Evolutionary conservation across 2,888 invertebrate genomes (phyloP).

Genomic region (Beris morrisii): DNA sequence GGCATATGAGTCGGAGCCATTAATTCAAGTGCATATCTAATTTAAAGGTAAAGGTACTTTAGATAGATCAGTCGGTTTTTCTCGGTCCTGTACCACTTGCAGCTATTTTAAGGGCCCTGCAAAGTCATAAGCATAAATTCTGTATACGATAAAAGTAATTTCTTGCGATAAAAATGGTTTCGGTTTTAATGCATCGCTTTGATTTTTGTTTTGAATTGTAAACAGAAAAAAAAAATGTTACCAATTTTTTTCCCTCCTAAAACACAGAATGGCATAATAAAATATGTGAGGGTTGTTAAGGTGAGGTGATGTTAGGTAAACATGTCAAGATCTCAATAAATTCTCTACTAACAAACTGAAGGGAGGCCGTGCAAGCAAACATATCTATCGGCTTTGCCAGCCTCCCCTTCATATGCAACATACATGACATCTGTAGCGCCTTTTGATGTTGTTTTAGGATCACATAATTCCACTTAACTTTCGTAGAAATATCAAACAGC

Average conservation of each 20-base stretch:
- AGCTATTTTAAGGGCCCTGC: slow-evolving; percentile 10
- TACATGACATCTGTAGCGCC: too few species aligned
- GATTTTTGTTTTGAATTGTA: slow-evolving; percentile 25
- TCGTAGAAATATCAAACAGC: too few species aligned
- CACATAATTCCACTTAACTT: too few species aligned
- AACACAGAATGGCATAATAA: slow-evolving; percentile 6
- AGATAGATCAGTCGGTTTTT: slow-evolving; percentile 23
- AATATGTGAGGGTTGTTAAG: slow-evolving; percentile 5
- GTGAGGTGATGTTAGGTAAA: slow-evolving; percentile 23
- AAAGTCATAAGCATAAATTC: neutral
- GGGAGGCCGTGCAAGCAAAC: slow-evolving; percentile 15
- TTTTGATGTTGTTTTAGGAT: too few species aligned
- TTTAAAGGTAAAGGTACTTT: slow-evolving; percentile 21
- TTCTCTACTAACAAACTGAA: slow-evolving; percentile 10
- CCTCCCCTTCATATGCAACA: too few species aligned
- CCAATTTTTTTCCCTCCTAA: slow-evolving; percentile 19
- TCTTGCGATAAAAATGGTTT: neutral
- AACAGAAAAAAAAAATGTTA: slow-evolving; percentile 16
- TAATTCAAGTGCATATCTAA: slow-evolving; percentile 30
- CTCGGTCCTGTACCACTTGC: slow-evolving; percentile 13
- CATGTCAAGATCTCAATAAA: slow-evolving; percentile 28
- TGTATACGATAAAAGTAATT: slow-evolving; percentile 8
- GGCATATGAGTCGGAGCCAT: slow-evolving; percentile 11
- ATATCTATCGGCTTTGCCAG: slow-evolving; percentile 1
- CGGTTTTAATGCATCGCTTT: slow-evolving; percentile 28